Evolutionary conservation across 2,888 invertebrate species (phyloP), one percentile per base, ranked within the genome.

Genomic region (Tridacna crocea): DNA sequence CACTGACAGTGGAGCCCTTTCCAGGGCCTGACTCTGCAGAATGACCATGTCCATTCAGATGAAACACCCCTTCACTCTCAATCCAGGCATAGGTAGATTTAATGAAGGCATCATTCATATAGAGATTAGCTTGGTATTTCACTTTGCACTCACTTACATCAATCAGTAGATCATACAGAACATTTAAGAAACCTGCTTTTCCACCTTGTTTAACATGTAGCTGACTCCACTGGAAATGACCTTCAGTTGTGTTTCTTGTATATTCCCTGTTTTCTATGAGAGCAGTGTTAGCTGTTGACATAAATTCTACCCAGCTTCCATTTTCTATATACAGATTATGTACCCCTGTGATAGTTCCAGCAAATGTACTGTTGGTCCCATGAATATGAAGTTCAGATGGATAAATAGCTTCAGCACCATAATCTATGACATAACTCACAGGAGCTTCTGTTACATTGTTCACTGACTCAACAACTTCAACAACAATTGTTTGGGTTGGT

Each of bases 61-160:
- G 91, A 63, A 92, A 90, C 0, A 88, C 79, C 47, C 91, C 91
- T 51, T 88, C 85, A 85, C 92, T 92, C 76, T 92, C 92, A 66
- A 92, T 88, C 90, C 90, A 91, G 19, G 89, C 88, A 74, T 87
- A 91, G 15, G 90, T 88, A 22, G 88, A 87, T 19, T 79, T 83
- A n/a, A 92, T 88, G 15, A 76, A 63, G 0, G 92, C 92, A 61
- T 89, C 80, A 79, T 90, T 91, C 90, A 91, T 92, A 77, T 89
- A 91, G 22, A 90, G 76, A 51, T 84, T 81, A 17, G 89, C 91
- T 72, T 86, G 84, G 72, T 91, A 91, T 72, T 91, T 91, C 0
- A 91, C 90, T n/a, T 80, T 84, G 12, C 91, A 83, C 80, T 91
- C 91, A 80, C 90, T 88, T 60, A 84, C 84, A 60, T 87, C 81